Evolutionary conservation across 2,113 vertebrate species (phyloP), one percentile per base, ranked within the genome.

Genomic region (Psephotus haematonotus): DNA sequence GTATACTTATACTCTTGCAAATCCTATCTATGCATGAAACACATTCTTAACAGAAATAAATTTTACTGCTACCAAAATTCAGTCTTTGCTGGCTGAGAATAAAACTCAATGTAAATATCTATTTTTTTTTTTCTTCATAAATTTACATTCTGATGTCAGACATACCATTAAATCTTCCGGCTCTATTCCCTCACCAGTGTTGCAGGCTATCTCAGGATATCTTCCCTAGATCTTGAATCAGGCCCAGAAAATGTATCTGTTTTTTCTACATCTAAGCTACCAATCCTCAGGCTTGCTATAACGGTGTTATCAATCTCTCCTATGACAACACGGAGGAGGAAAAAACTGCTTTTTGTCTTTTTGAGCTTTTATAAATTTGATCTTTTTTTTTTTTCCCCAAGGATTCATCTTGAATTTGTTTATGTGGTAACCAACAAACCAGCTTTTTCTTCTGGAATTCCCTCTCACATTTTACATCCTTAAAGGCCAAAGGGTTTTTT

Each of bases 231-330:
- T 89, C 62, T 93, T 94, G 90, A 96, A 82, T 89, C 74, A 68
- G 92, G 27, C 60, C 87, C 84, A 93, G 60, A 92, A 93, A 93
- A 93, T 81, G 15, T 77, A 65, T 93, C 69, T 87, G 5, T 1
- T 83, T 91, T 80, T 86, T 53, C 33, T 82, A 46, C 23, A 75
- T 75, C 31, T 89, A 37, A 87, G 47, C 43, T 84, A 75, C 31
- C 9, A 63, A 46, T 89, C 46, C 81, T 75, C 50, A 95, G n/a
- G n/a, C 65, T 91, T 89, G 60, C 84, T 92, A 55, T 93, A 87
- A 84, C 75, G 29, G 77, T 84, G 87, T 47, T 75, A 89, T 96
- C 93, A 89, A 93, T 93, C 92, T 93, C n/a, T 82, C 20, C 23
- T 72, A 49, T 90, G 85, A 95, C 79, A 94, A 94, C 49, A 76